These are phyloP conservation scores for Tragulus kanchil DNA, from an alignment of 2,113 vertebrate genomes.

Conservation along the genomic window DNA sequence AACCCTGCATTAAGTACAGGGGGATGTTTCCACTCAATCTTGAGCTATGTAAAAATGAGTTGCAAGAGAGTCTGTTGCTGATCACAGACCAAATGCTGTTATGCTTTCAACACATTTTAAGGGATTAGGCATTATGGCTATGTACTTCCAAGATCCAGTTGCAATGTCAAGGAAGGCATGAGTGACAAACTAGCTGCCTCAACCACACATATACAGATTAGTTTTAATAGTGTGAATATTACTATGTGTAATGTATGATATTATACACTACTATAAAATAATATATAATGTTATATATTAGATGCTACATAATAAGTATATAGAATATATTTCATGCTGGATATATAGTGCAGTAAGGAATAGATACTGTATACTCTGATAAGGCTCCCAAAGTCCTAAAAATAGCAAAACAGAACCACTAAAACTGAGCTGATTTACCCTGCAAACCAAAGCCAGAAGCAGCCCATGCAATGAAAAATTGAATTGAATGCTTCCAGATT, in stretches of 20 bases:
- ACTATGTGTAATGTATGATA: background rate
- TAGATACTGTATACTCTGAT: background rate
- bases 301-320: background rate
- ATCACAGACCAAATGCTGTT: conserved; percentile 53
- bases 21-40: conserved; percentile 54
- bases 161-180: too few relatives aligned
- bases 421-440: conserved; percentile 48
- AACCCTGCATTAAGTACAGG: background rate
- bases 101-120: conserved; percentile 65
- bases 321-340: background rate
- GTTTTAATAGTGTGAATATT: background rate
- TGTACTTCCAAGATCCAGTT: conserved; percentile 53
- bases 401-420: conserved; percentile 32
- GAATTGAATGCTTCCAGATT: conserved; percentile 79
- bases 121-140: conserved; percentile 23
- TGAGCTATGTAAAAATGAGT: conserved; percentile 55
- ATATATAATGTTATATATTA: background rate
- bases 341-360: background rate
- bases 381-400: conserved; percentile 20
- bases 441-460: conserved; percentile 51
- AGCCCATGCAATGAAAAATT: conserved; percentile 52
- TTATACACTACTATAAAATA: background rate
- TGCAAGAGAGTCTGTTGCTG: conserved; percentile 65
- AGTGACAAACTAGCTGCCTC: background rate
- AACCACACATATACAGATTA: background rate